Evolutionary conservation across 2,113 vertebrate genomes (phyloP).

Genomic region (Eurypyga helias): DNA sequence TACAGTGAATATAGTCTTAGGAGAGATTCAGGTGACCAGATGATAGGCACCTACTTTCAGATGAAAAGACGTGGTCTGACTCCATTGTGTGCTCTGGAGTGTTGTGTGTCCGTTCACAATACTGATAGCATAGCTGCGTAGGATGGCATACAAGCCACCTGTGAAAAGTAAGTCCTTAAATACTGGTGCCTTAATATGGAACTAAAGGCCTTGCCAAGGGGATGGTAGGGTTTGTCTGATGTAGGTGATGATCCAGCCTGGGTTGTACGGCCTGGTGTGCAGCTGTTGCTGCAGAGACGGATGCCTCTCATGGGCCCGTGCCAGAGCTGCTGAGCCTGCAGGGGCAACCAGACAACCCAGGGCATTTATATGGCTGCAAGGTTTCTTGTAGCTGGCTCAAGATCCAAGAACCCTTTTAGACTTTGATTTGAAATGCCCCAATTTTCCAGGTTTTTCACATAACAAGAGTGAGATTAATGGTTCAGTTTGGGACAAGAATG

Average conservation of each 20-base stretch:
- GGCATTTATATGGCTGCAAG: neutral
- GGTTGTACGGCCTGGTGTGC: neutral
- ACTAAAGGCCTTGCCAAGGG: neutral
- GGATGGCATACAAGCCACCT: neutral
- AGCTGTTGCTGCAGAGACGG: neutral
- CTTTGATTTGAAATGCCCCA: neutral
- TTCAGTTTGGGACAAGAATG: neutral
- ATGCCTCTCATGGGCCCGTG: accelerated
- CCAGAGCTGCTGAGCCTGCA: neutral
- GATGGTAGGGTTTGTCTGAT: neutral
- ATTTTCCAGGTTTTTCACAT: neutral
- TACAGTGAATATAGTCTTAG: neutral
- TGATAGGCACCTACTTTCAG: neutral
- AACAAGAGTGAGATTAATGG: neutral
- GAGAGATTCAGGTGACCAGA: neutral
- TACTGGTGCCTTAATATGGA: neutral
- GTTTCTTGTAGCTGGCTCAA: neutral
- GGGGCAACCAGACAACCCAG: neutral
- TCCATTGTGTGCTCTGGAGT: accelerated
- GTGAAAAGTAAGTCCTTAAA: neutral
- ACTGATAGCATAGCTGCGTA: neutral
- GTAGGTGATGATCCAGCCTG: neutral
- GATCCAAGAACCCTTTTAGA: neutral
- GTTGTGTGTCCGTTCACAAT: neutral
- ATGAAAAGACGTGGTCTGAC: neutral